Percentiles rank a stretch among this genome's conserved stretches.
phyloP scores from a whole-genome alignment of 1,140 invertebrate species.

The Bombus pascuorum region DNA sequence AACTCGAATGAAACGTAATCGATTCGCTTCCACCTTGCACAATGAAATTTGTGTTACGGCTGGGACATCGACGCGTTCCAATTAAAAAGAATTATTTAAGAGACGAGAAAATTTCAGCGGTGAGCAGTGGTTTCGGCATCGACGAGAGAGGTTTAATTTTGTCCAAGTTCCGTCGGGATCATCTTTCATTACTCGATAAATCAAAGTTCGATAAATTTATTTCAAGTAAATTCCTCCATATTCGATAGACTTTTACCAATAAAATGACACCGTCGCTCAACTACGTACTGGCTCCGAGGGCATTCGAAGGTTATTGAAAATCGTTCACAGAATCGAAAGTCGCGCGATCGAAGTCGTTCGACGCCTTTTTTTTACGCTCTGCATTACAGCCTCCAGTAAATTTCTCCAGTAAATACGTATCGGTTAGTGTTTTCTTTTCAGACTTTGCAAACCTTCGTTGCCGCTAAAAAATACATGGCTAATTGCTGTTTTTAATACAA shows the following conservation, averaged over 20 bases:
- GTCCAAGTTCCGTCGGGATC: neutral
- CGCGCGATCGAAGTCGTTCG: no score
- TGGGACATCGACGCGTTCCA: neutral
- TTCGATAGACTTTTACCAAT: neutral
- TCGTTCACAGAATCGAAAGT: no score
- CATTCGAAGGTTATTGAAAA: no score
- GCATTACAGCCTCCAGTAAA: no score
- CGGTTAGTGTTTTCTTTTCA: no score
- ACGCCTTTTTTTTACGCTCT: no score
- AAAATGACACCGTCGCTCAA: neutral
- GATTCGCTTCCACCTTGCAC: neutral
- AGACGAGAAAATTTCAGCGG: constrained; percentile 10
- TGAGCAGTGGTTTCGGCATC: neutral
- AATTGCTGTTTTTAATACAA: no score
- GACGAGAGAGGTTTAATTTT: neutral
- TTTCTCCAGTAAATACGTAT: no score
- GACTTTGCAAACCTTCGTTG: no score
- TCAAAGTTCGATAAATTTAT: constrained; percentile 5
- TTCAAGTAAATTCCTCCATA: neutral
- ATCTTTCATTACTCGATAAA: constrained; percentile 12
- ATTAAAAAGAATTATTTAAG: constrained; percentile 22
- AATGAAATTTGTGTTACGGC: neutral
- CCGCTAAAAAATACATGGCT: no score
- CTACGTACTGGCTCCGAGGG: no score
- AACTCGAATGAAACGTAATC: neutral